These are phyloP conservation scores for Chanos chanos DNA, from an alignment of 2,797 vertebrate species.

Conservation along the genomic window DNA sequence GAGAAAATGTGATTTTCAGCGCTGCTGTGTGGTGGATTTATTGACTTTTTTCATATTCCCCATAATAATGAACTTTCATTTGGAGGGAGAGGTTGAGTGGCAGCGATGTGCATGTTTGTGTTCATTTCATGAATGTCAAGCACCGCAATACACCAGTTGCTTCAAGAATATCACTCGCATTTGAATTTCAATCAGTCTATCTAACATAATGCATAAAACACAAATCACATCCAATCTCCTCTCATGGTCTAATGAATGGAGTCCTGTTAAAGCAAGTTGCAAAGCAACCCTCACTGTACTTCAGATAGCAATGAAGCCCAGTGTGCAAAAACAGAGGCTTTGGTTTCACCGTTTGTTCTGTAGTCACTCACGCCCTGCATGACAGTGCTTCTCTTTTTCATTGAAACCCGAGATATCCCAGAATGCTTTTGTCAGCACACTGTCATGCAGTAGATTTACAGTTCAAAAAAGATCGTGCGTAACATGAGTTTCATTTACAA, in stretches of 20 bases:
- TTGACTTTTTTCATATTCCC: slow-evolving; percentile 24
- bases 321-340: too few relatives aligned
- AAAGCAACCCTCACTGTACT: slow-evolving; percentile 24
- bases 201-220: slow-evolving; percentile 12
- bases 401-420: slow-evolving; percentile 35
- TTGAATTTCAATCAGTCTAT: slow-evolving; percentile 3
- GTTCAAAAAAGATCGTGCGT: slow-evolving; percentile 33
- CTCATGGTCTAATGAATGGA: slow-evolving; percentile 27
- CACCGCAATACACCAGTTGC: neutral
- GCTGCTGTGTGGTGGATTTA: slow-evolving; percentile 1
- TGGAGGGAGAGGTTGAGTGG: slow-evolving; percentile 17
- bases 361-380: slow-evolving; percentile 23
- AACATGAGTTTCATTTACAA: slow-evolving; percentile 24
- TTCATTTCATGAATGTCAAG: slow-evolving; percentile 16
- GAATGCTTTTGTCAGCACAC: slow-evolving; percentile 33
- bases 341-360: too few relatives aligned
- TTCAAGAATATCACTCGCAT: neutral
- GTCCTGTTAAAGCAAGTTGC: slow-evolving; percentile 11
- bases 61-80: slow-evolving; percentile 26
- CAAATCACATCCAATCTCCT: neutral
- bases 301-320: too few relatives aligned
- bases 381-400: slow-evolving; percentile 29
- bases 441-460: slow-evolving; percentile 24
- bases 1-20: slow-evolving; percentile 18
- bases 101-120: slow-evolving; percentile 4